Evolutionary conservation across 2,113 vertebrate species (phyloP).

Genomic region (Macrotis lagotis): DNA sequence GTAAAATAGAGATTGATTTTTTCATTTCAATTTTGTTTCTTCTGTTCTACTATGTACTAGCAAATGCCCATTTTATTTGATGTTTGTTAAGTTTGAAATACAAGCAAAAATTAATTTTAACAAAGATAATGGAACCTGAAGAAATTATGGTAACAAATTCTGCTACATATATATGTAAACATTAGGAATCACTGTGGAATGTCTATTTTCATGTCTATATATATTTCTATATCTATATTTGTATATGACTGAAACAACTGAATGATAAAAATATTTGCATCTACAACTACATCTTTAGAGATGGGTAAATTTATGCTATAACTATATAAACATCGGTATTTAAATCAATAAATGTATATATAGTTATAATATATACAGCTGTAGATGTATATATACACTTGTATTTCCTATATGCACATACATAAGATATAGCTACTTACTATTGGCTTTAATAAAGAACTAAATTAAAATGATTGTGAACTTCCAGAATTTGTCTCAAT

Average conservation of each 20-base stretch:
- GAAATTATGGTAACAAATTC: neutral
- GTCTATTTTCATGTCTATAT: neutral
- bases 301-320: neutral
- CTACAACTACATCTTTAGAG: neutral
- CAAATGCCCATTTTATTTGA: neutral
- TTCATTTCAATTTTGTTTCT: neutral
- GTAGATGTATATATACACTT: neutral
- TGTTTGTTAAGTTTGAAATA: neutral
- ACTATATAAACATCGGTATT: neutral
- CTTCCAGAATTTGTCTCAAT: too few relatives aligned
- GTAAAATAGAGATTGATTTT: neutral
- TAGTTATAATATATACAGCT: neutral
- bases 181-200: neutral
- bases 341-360: neutral
- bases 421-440: too few relatives aligned
- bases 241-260: neutral
- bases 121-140: neutral
- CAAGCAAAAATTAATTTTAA: neutral
- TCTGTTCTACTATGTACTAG: neutral
- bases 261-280: too few relatives aligned
- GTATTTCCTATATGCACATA: too few relatives aligned
- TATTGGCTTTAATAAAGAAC: too few relatives aligned
- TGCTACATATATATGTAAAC: neutral
- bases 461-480: too few relatives aligned
- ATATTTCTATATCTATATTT: neutral